Base-by-base conservation (phyloP, 2,113 vertebrate species). In the Oreocharis arfaki region DNA sequence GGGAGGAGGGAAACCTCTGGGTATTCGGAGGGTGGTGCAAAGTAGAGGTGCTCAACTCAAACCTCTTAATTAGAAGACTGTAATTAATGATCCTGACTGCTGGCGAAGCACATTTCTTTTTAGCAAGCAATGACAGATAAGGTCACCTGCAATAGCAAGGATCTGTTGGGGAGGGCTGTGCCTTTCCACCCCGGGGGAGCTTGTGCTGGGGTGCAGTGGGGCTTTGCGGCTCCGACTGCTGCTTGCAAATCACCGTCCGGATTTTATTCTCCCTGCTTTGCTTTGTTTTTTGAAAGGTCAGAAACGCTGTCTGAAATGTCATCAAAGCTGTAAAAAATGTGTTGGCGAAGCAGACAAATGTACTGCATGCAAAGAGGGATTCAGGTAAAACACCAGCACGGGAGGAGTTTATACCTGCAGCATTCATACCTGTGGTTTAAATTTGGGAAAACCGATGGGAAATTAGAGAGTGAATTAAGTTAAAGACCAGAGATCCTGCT, bases 241-340 rank as follows among this genome's bases (percentile, higher is more conserved):
- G 1, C 61, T n/a, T 59, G 61, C 70, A 89, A 94, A 85, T 94
- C 78, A 89, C 63, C 9, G 6, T 79, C 71, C 10, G 0, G 41
- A 28, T 84, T 77, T 83, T 67, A 93, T 84, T 87, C 78, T 46
- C 33, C 13, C 30, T 46, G 13, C 16, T 27, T 93, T 13, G 21
- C 46, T 94, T 92, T 90, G 80, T 93, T 90, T 95, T 83, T 78
- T 86, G 74, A 96, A 97, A 99, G 99, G 93, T 97, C 98, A 98
- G 97, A 98, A 97, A 89, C 97, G 84, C 78, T 99, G 99, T 95
- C 95, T 98, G 83, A 98, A 97, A 93, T 99, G 99, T 87, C 98
- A 98, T 86, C 97, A 98, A 52, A 98, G 97, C 96, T 99, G 99
- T 95, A 97, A 96, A 95, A 98, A 97, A 82, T 99, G 99, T 35